Percentiles rank a stretch among this genome's conserved stretches.
phyloP scores from a whole-genome alignment of 2,113 vertebrate species.

The Calonectris borealis region DNA sequence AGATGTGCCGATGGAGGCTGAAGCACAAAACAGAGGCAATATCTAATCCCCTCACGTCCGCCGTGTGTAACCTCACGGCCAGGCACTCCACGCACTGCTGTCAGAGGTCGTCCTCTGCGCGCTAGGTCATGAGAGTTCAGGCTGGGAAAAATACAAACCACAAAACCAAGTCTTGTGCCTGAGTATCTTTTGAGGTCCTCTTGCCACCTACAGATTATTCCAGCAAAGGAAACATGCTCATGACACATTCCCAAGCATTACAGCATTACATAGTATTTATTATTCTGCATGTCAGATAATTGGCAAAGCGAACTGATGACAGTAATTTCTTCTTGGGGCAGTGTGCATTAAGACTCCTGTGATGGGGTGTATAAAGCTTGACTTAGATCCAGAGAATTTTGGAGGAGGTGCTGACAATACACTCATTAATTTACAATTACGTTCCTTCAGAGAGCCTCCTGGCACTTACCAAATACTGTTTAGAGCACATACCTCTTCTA shows the following conservation, averaged over 20 bases:
- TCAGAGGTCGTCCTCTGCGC: neutral
- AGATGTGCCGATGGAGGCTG: fast-evolving
- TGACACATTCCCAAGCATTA: neutral
- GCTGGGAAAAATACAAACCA: neutral
- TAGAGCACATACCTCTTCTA: conserved; percentile 4
- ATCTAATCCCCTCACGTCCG: neutral
- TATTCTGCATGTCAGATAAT: neutral
- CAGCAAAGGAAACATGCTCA: neutral
- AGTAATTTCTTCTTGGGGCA: neutral
- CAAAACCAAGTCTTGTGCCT: neutral
- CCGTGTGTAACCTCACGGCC: fast-evolving
- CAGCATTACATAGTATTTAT: neutral
- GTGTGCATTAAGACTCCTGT: neutral
- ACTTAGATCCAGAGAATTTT: conserved; percentile 26
- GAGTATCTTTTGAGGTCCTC: neutral
- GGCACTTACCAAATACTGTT: conserved; percentile 22
- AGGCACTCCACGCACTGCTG: neutral
- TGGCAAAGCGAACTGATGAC: neutral
- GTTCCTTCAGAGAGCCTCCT: conserved; percentile 14
- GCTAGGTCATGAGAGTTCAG: neutral
- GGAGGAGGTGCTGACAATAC: conserved; percentile 46
- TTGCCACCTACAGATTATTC: conserved; percentile 49
- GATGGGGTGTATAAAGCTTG: neutral
- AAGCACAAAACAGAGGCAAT: neutral
- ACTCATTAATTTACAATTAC: conserved; percentile 32